Base-by-base conservation (phyloP, 2,888 invertebrate genomes). In the Apantesis nais region DNA sequence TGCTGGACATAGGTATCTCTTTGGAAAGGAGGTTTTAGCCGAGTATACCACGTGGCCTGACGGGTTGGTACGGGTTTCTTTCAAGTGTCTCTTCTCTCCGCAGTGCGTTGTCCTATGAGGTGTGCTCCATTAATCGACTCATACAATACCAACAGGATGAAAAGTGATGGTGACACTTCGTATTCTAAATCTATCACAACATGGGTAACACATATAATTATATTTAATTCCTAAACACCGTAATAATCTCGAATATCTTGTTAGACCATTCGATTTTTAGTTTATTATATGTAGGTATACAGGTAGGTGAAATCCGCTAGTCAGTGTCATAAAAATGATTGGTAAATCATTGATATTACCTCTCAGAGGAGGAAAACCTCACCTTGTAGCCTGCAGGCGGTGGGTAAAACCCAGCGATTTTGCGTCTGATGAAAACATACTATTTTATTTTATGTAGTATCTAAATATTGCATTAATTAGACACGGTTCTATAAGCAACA, bases 401-500 rank as follows among this genome's bases (percentile, higher is more conserved):
- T 16, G n/a, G 58, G 68, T 31, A 68, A 68, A 63, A 64, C 68
- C 68, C 68, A 12, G 12, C 9, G 19, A 62, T 29, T n/a, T 34
- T 25, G 44, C n/a, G 3, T 41, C 22, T 39, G 9, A 25, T 37
- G 25, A 29, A 29, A n/a, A 62, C 37, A n/a, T 31, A 31, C 4
- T 11, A n/a, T 67, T 34, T 39, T 58, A n/a, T 39, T 39, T 37
- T 39, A n/a, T 5, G 25, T 11, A 22, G 31, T 9, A 61, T 34
- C 16, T 16, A 34, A 22, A 11, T 19, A 60, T 31, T 60, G 19
- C 16, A 61, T 8, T 11, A 39, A 2, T 11, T 11, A 8, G 9
- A 39, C 39, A 39, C 39, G 39, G 34, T 34, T 34, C 34, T 34
- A 34, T 34, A 34, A 5, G 5, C 5, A 34, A 34, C 5, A 34